These are phyloP conservation scores for Trididemnum nubilum DNA, from an alignment of 23 tunicate species.

Conservation along the genomic window DNA sequence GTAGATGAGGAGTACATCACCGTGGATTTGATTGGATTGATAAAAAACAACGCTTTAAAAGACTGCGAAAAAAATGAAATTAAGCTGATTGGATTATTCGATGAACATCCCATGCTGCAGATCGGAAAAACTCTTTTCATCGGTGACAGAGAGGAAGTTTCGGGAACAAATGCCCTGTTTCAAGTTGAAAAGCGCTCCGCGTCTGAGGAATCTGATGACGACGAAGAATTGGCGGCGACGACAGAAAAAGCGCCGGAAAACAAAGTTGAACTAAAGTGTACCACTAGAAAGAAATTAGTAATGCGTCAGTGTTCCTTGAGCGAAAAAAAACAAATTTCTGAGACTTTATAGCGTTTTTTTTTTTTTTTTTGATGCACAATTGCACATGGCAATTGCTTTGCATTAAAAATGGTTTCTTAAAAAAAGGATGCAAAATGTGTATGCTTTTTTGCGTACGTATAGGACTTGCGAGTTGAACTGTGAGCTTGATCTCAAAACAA, in stretches of 20 bases:
- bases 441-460: no score
- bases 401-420: no score
- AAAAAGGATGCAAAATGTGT: no score
- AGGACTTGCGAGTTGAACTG: no score
- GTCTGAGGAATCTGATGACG: constrained; percentile 13
- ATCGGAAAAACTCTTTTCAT: constrained; percentile 55
- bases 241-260: not conserved
- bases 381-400: no score
- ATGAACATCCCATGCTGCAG: constrained; percentile 68
- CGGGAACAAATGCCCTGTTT: constrained; percentile 79
- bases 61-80: constrained; percentile 40
- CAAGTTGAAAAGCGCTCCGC: not conserved
- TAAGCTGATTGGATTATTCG: constrained; percentile 64
- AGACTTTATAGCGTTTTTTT: no score
- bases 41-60: constrained; percentile 28
- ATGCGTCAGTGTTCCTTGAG: constrained; percentile 29
- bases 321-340: constrained; percentile 9
- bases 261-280: constrained; percentile 4
- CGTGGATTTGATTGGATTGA: constrained; percentile 62
- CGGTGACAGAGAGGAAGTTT: constrained; percentile 59
- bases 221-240: not conserved
- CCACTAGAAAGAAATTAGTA: constrained; percentile 39
- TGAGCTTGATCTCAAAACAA: no score
- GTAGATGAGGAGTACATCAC: constrained; percentile 71
- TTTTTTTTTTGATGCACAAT: no score